Conservation (phyloP, 2,797 vertebrate species). For the Chelidonichthys spinosus region DNA sequence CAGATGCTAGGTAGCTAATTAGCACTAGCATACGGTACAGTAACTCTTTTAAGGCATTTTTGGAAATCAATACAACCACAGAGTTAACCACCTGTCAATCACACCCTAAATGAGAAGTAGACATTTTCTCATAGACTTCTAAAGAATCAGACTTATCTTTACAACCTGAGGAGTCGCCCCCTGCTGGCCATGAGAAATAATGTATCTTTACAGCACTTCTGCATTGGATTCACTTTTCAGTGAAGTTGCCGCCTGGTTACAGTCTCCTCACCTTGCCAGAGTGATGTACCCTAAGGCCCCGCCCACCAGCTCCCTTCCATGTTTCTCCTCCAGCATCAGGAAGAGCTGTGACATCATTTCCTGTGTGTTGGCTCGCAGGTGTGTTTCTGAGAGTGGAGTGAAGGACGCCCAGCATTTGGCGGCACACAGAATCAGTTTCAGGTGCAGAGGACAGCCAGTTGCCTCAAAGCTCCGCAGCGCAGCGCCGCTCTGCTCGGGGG, state of each 20-base stretch:
- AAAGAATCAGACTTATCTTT: background rate
- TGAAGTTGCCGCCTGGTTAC: background rate
- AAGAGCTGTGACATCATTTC: conserved; percentile 80
- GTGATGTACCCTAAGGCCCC: conserved; percentile 83
- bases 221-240: background rate
- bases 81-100: background rate
- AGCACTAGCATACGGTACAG: background rate
- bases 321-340: conserved; percentile 81
- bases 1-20: background rate
- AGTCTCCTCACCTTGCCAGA: conserved; percentile 79
- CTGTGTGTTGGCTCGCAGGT: conserved; percentile 66
- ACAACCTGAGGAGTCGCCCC: background rate
- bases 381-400: conserved; percentile 57
- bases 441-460: conserved; percentile 81
- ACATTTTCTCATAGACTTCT: background rate
- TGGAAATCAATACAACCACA: background rate
- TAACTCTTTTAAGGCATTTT: background rate
- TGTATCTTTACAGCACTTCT: background rate
- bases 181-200: background rate
- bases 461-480: conserved; percentile 75
- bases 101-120: background rate
- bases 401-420: conserved; percentile 84
- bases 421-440: conserved; percentile 81
- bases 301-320: conserved; percentile 82
- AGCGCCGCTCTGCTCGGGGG: conserved; percentile 66